Percentiles rank a stretch among this genome's conserved stretches.
Evolutionary conservation across 2,113 vertebrate genomes (phyloP).

Genomic region (Nannobrachium achirus): DNA sequence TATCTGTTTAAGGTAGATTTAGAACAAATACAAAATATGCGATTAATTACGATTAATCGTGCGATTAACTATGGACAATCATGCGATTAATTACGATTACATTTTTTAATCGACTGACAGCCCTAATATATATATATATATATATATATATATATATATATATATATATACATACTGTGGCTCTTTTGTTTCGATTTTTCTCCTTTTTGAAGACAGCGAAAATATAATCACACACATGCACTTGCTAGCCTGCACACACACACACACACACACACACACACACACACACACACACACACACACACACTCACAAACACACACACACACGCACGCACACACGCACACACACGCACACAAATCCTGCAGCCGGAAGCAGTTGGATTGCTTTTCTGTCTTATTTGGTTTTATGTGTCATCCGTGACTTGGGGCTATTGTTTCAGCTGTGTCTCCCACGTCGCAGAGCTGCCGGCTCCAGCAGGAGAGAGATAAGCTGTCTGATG

Average conservation of each 20-base stretch:
- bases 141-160: too few relatives aligned
- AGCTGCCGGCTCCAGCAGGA: constrained; percentile 65
- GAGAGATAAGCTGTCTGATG: constrained; percentile 51
- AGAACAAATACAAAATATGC: too few relatives aligned
- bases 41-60: too few relatives aligned
- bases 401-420: constrained; percentile 65
- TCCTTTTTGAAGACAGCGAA: too few relatives aligned
- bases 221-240: neutral
- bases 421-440: constrained; percentile 62
- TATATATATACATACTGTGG: too few relatives aligned
- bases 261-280: neutral
- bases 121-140: too few relatives aligned
- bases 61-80: too few relatives aligned
- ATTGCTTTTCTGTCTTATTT: constrained; percentile 58
- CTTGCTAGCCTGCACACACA: too few relatives aligned
- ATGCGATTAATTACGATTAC: too few relatives aligned
- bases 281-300: neutral
- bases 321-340: constrained; percentile 13
- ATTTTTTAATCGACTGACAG: too few relatives aligned
- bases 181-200: too few relatives aligned
- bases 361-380: constrained; percentile 46
- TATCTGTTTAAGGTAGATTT: too few relatives aligned
- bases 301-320: neutral
- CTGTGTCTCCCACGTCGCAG: constrained; percentile 56
- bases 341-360: neutral